Base-by-base conservation (phyloP, 2,113 vertebrate genomes). In the Cyprinodon brontotheroides region DNA sequence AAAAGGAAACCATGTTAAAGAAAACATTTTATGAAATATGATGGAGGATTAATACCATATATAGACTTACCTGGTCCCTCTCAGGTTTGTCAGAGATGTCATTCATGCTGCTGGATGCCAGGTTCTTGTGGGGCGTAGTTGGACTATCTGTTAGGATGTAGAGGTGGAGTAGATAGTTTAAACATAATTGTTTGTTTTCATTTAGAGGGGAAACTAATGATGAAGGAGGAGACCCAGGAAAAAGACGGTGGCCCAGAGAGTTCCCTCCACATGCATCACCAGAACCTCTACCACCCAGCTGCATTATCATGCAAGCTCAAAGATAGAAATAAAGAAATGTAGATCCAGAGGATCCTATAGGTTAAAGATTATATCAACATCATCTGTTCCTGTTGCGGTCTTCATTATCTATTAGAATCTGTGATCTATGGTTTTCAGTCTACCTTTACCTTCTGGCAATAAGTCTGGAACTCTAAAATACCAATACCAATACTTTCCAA, bases 41-140 rank as follows among this genome's bases (percentile, higher is more conserved):
- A 20, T 53, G 50, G 43, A 45, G 11, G 11, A 53, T 3, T 5
- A 7, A 53, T 53, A n/a, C 3, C 6, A 53, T 15, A 15, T 2
- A 0, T 15, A 3, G 11, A 78, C 96, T 95, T 89, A 99, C 98
- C 95, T 99, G 98, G 11, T 99, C 97, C 79, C 98, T 99, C 48
- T 98, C 97, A 1, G 98, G 98, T 80, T 99, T 99, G 92, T 99
- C 98, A 0, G 98, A 99, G 85, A 99, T 96, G 91, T 99, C 97
- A 0, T 97, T 98, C 85, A 99, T 85, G 81, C 97, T 99, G 91
- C 94, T 96, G 78, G 97, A 97, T 14, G 95, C 94, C 93, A 98
- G 87, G 91, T 98, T 96, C 79, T 95, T 94, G 78, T 96, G 97
- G 17, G 96, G 71, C 75, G 96, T 95, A 83, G 95, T 93, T 61